A percentile compares a stretch with the other conserved stretches of the same genome.
Conservation (phyloP, 2,797 vertebrate species). For the Phoebastria nigripes region DNA sequence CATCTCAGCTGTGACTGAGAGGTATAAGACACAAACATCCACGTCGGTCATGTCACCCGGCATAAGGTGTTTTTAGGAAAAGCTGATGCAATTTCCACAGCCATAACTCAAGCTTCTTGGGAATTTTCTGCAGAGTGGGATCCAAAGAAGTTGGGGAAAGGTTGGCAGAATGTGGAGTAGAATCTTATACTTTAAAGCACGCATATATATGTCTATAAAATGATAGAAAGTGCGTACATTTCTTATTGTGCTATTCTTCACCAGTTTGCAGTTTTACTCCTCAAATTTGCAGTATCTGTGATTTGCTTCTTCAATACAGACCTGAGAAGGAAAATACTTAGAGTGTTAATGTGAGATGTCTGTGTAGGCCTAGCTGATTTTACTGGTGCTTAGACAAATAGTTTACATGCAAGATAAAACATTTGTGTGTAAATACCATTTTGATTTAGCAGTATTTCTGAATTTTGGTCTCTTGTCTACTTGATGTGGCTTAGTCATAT, state of each 20-base stretch:
- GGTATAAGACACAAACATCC: not conserved
- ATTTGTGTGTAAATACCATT: constrained; percentile 4
- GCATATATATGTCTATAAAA: not conserved
- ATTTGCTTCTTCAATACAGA: not conserved
- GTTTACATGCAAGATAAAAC: not conserved
- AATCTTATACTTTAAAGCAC: not conserved
- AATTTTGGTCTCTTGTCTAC: not conserved
- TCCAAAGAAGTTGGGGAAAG: not conserved
- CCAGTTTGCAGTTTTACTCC: not conserved
- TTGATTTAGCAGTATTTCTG: not conserved
- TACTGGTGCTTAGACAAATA: not conserved
- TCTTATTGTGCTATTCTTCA: not conserved
- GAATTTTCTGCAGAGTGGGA: not conserved
- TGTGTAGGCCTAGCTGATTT: not conserved
- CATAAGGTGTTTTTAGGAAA: not conserved
- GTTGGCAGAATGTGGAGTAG: not conserved
- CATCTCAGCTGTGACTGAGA: not conserved
- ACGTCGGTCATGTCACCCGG: not conserved
- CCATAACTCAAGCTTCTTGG: not conserved
- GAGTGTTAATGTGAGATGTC: not conserved
- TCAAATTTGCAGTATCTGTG: not conserved
- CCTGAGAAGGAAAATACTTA: not conserved
- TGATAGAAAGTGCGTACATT: rapidly evolving
- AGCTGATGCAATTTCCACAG: not conserved
- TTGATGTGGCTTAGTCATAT: constrained; percentile 1